phyloP scores from a whole-genome alignment of 2,888 invertebrate species.

The Argyresthia albistria region DNA sequence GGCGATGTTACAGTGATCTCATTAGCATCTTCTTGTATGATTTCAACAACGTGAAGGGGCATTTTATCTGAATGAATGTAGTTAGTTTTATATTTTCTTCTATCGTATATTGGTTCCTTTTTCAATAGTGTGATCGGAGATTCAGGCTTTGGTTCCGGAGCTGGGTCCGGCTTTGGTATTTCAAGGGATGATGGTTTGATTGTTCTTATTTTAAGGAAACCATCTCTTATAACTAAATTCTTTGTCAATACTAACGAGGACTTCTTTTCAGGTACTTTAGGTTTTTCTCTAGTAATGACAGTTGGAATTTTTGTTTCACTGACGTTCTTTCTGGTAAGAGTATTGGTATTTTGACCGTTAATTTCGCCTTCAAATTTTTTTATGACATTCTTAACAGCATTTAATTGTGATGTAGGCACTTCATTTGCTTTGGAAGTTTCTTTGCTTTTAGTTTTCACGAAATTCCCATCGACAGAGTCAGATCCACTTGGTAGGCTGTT shows the following conservation, averaged over 20 bases:
- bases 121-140: conserved; percentile 25
- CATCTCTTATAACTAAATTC: conserved; percentile 65
- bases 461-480: conserved; percentile 52
- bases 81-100: conserved; percentile 58
- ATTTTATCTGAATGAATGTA: conserved; percentile 60
- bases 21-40: conserved; percentile 55
- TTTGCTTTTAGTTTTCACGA: conserved; percentile 23
- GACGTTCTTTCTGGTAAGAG: conserved; percentile 49
- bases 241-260: conserved; percentile 65
- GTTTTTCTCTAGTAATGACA: conserved; percentile 54
- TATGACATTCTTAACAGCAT: conserved; percentile 55
- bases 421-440: conserved; percentile 20
- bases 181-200: conserved; percentile 37
- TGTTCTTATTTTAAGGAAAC: conserved; percentile 64
- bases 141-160: background rate
- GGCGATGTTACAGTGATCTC: conserved; percentile 21
- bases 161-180: conserved; percentile 18
- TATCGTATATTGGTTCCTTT: conserved; percentile 53
- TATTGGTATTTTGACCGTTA: conserved; percentile 39
- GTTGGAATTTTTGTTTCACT: conserved; percentile 32
- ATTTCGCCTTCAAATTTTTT: conserved; percentile 66
- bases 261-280: conserved; percentile 75
- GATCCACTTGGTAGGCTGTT: conserved; percentile 49
- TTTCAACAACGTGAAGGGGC: conserved; percentile 55
- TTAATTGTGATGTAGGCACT: conserved; percentile 26